Evolutionary conservation across 2,888 invertebrate genomes (phyloP), one percentile per base, ranked within the genome.

Genomic region (Trachelus tabidus): DNA sequence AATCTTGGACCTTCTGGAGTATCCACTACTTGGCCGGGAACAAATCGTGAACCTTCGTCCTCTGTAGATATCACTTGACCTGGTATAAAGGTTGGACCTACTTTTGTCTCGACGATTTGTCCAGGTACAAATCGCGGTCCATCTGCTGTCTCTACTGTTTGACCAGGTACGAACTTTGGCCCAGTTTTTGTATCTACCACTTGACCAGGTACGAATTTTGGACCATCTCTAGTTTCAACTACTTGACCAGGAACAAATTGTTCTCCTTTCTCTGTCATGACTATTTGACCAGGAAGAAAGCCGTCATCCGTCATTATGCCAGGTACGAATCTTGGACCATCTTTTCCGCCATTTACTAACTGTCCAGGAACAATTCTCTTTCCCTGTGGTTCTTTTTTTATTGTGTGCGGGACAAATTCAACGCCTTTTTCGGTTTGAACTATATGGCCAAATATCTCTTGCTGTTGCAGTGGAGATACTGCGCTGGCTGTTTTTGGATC

Each of bases 121-220:
- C 96, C 96, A 0, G 96, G 96, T n/a, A 96, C 95, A 86, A 96
- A 96, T 81, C 95, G 94, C 31, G 95, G 94, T 0, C 96, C 96
- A 81, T 95, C 95, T 76, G 94, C 94, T 1, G 94, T 95, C 79
- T 95, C 94, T 81, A 96, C 93, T 0, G 96, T 95, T 92, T 96
- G 96, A 11, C 96, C 96, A 2, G 96, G 94, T 0, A 94, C 93
- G 86, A 95, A 95, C 87, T 95, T 95, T 0, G 94, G 93, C 11
- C 95, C 95, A 73, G 93, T 93, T 86, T 93, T 93, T 0, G 95
- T 95, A 85, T 95, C 95, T 0, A 96, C 95, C 85, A 96, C 94
- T 92, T 96, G 95, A 3, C 96, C 96, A 4, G 96, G 95, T 30
- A 96, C 95, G 89, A 96, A 96, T 89, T 96, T 95, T 0, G 94